Evolutionary conservation across 2,888 invertebrate species (phyloP), one percentile per base, ranked within the genome.

Genomic region (Lepidochrysops patricia): DNA sequence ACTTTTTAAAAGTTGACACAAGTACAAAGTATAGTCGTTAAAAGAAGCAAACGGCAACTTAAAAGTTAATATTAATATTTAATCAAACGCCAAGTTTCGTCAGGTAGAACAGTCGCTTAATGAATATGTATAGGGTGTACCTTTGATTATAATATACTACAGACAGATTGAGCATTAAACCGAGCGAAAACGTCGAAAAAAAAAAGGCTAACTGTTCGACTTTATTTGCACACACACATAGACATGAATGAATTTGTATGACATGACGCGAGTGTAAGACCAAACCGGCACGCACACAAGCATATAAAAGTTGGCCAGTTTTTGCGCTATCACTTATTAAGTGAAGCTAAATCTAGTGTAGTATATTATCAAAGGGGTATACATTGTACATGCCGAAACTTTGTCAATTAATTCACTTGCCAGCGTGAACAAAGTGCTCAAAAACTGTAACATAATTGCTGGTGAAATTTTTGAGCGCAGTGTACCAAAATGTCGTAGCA

Each of bases 341-440:
- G n/a, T n/a, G n/a, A n/a, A n/a, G n/a, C n/a, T n/a, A n/a, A n/a
- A n/a, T n/a, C n/a, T n/a, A n/a, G n/a, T n/a, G n/a, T n/a, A n/a
- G n/a, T n/a, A n/a, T n/a, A n/a, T n/a, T n/a, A n/a, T n/a, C n/a
- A n/a, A n/a, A n/a, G n/a, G n/a, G n/a, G n/a, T n/a, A n/a, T n/a
- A n/a, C n/a, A n/a, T n/a, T n/a, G n/a, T n/a, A 66, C 68, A 70
- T 68, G 72, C 68, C 65, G 66, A 66, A 78, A 78, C 75, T 77
- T 77, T 76, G 68, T 72, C 74, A 76, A 77, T 78, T 77, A 79
- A 76, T 76, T 74, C 70, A 67, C 70, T 64, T 63, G 59, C 59
- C 64, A 63, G 64, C 67, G 64, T 62, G 62, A 64, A 68, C 68
- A 70, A 70, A 72, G 68, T 64, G 61, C 57, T 57, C 60, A 64